Evolutionary conservation across 1,140 invertebrate genomes (phyloP), one percentile per base, ranked within the genome.

Genomic region (Halesus radiatus): DNA sequence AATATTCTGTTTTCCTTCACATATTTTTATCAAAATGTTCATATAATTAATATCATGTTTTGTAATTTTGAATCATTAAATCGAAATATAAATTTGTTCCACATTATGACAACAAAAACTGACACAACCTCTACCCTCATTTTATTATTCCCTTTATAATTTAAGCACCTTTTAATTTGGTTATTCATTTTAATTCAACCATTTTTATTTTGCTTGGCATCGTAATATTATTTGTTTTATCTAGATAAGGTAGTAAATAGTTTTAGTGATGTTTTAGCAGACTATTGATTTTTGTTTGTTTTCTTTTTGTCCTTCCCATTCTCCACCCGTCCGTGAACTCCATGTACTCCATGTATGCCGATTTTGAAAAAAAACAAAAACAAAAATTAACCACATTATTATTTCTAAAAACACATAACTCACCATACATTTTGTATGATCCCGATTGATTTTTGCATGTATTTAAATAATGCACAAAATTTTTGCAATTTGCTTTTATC

Each of bases 271-370:
- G 77, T 78, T 79, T 70, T 81, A 84, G 26, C 52, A 64, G 37
- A 81, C 74, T 79, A 82, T 83, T 85, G 80, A 84, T 83, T 84
- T 82, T 81, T 84, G 72, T 82, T 83, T 85, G 81, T 84, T 83
- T 84, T 78, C 83, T 85, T 64, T 82, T 81, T 76, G 80, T 72
- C 62, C 62, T 66, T 64, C 76, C 73, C 53, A 45, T 10, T 13
- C 62, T 50, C 53, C 70, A 62, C 78, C 78, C 22, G 26, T 83
- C 62, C 79, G 79, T 84, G 68, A 80, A 79, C 72, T 74, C 53
- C 53, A 72, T 82, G 81, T 82, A 79, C 72, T 74, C 53, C 53
- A 72, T 82, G 81, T 82, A 29, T 82, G 78, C 81, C 81, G 78
- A 82, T 82, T 62, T 29, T 29, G 26, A 29, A 29, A 29, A 29